A percentile compares a stretch with the other conserved stretches of the same genome.
Conservation (phyloP, 2,113 vertebrate species). For the Oreochromis tanganicae region DNA sequence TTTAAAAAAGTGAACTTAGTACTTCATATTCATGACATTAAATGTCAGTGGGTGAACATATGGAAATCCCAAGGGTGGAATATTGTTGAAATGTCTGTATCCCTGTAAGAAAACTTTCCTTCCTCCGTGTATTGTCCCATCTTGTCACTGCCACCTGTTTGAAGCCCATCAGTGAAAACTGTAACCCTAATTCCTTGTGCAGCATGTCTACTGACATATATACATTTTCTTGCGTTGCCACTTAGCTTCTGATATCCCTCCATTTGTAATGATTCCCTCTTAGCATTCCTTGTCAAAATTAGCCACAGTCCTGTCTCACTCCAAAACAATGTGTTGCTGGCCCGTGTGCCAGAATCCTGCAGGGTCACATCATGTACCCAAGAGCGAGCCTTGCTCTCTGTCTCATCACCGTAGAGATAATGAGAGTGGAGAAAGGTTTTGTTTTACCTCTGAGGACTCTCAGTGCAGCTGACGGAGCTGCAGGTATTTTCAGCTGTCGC, state of each 20-base stretch:
- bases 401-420: constrained; percentile 54
- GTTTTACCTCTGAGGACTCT: constrained; percentile 65
- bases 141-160: not conserved
- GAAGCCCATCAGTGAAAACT: constrained; percentile 25
- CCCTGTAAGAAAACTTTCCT: not conserved
- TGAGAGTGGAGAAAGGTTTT: constrained; percentile 64
- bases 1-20: not conserved
- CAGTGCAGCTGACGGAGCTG: constrained; percentile 51
- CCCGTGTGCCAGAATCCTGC: constrained; percentile 36
- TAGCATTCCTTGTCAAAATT: constrained; percentile 49
- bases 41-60: not conserved
- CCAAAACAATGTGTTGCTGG: constrained; percentile 49
- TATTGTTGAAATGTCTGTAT: not conserved
- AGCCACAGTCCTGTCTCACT: constrained; percentile 31
- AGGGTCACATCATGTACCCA: constrained; percentile 48
- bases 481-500: constrained; percentile 78
- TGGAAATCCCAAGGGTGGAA: not conserved
- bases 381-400: constrained; percentile 15
- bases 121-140: not conserved
- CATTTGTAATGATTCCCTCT: constrained; percentile 33
- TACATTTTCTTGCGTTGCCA: not conserved
- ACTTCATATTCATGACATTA: not conserved
- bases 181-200: not conserved
- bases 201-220: not conserved
- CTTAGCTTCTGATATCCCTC: not conserved